These are phyloP conservation scores for Drosophila parabipectinata DNA, from an alignment of 1,140 invertebrate genomes.

Conservation along the genomic window DNA sequence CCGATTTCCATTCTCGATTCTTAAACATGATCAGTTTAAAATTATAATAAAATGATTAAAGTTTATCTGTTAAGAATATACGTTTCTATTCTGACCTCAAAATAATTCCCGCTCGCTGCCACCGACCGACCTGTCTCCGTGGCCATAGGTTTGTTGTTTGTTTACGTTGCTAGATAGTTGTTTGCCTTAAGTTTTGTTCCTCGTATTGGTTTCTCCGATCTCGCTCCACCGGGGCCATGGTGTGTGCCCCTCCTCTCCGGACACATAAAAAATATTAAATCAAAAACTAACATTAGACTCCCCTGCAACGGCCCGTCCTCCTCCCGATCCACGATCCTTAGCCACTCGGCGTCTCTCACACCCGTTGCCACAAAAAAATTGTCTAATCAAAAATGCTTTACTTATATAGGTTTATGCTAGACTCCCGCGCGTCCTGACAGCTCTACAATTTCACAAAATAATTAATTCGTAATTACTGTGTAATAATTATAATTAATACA, in stretches of 20 bases:
- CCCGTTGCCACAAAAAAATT: background rate
- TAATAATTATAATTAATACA: slow-evolving; percentile 33
- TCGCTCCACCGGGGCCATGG: background rate
- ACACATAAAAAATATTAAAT: no score
- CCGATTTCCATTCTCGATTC: slow-evolving; percentile 33
- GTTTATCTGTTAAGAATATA: slow-evolving; percentile 3
- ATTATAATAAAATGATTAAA: slow-evolving; percentile 43
- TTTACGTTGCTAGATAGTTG: slow-evolving; percentile 52
- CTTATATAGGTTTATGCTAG: slow-evolving; percentile 23
- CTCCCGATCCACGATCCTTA: no score
- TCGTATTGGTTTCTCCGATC: slow-evolving; percentile 23
- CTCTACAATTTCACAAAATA: slow-evolving; percentile 76
- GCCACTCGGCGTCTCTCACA: no score
- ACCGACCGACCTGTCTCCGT: slow-evolving; percentile 15
- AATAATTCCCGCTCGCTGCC: background rate
- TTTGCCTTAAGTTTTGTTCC: slow-evolving; percentile 21
- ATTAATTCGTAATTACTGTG: slow-evolving; percentile 72
- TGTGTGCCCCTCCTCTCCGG: no score
- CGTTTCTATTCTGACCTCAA: background rate
- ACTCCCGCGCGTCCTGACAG: slow-evolving; percentile 6
- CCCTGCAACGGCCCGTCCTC: no score
- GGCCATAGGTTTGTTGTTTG: slow-evolving; percentile 39
- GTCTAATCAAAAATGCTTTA: slow-evolving; percentile 18
- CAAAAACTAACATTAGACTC: no score
- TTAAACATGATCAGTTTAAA: slow-evolving; percentile 20